Evolutionary conservation across 2,797 vertebrate species (phyloP).

Genomic region (Micropoecilia bifurca): DNA sequence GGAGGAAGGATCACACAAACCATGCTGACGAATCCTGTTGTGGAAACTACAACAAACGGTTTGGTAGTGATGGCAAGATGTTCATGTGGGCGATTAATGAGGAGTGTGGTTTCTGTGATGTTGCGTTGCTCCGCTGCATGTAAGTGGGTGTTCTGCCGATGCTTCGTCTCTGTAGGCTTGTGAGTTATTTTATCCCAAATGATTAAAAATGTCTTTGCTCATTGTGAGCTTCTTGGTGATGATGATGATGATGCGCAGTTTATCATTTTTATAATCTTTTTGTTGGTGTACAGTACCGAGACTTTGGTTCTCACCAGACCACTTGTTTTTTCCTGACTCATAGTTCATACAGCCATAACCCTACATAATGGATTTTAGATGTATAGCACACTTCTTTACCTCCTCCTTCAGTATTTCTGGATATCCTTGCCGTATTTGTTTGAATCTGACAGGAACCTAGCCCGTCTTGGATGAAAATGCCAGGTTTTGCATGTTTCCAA

Average conservation of each 20-base stretch:
- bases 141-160: constrained; percentile 46
- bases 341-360: background rate
- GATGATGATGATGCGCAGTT: background rate
- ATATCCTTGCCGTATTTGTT: background rate
- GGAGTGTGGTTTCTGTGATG: constrained; percentile 29
- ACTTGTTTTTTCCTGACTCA: background rate
- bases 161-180: constrained; percentile 25
- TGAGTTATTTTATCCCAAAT: background rate
- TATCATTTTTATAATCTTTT: background rate
- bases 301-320: background rate
- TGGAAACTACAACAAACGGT: constrained; percentile 18
- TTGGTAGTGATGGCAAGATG: constrained; percentile 26
- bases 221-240: constrained; percentile 1
- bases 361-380: background rate
- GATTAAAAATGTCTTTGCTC: background rate
- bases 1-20: constrained; percentile 15
- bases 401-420: background rate
- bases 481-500: background rate
- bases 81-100: constrained; percentile 35
- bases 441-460: background rate
- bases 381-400: background rate
- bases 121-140: constrained; percentile 22
- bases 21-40: constrained; percentile 17
- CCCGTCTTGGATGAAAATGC: background rate
- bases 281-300: background rate